Percentiles rank a stretch among this genome's conserved stretches.
phyloP scores from a whole-genome alignment of 2,888 invertebrate genomes.

The Leistus spinibarbis region DNA sequence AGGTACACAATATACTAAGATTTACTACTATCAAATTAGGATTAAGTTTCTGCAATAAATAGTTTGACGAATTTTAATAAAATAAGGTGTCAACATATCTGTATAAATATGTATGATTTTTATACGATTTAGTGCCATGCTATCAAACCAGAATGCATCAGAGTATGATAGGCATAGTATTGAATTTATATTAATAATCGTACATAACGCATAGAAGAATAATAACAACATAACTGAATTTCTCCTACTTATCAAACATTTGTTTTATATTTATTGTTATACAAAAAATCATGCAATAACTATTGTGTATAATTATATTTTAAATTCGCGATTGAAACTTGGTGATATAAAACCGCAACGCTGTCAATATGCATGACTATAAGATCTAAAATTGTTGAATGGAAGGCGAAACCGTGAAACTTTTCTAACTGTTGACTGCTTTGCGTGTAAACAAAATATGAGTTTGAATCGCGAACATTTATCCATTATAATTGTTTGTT shows the following conservation, averaged over 20 bases:
- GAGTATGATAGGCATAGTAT: no score
- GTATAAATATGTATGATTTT: no score
- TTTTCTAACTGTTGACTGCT: background rate
- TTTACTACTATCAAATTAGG: no score
- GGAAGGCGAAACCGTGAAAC: background rate
- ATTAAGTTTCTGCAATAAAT: no score
- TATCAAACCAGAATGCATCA: no score
- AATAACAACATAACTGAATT: background rate
- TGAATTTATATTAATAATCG: no score
- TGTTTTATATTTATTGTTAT: slow-evolving; percentile 26
- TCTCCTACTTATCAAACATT: background rate
- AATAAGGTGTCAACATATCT: background rate
- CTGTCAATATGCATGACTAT: background rate
- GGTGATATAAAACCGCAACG: background rate
- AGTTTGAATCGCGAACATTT: background rate
- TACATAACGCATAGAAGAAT: no score
- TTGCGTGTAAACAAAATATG: background rate
- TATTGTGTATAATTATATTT: slow-evolving; percentile 30
- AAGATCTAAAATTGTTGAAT: background rate
- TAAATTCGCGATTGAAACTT: background rate
- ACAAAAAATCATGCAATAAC: slow-evolving; percentile 36
- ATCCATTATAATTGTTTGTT: background rate
- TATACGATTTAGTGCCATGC: no score
- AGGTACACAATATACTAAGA: background rate
- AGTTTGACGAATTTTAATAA: no score